phyloP scores from a whole-genome alignment of 2,797 vertebrate genomes.

The Triplophysa bombifrons region DNA sequence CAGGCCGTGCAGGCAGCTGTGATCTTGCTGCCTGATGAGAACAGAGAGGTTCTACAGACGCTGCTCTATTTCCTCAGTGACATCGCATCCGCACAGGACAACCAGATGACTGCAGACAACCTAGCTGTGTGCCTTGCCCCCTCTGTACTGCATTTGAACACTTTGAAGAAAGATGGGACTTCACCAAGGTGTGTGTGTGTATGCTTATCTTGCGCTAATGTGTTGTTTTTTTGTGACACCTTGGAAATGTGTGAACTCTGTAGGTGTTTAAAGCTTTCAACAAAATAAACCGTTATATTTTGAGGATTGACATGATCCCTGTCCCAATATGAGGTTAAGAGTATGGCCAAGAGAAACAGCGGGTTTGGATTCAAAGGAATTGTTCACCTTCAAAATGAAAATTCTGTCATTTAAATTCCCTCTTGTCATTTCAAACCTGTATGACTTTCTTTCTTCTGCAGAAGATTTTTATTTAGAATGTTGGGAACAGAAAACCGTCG shows the following conservation, averaged over 20 bases:
- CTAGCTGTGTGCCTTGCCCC: constrained; percentile 86
- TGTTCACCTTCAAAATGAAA: too few relatives aligned
- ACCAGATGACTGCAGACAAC: constrained; percentile 87
- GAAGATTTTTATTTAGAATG: too few relatives aligned
- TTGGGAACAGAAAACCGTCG: too few relatives aligned
- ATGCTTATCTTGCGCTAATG: not conserved
- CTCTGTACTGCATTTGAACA: constrained; percentile 85
- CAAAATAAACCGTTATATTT: too few relatives aligned
- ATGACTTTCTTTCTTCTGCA: too few relatives aligned
- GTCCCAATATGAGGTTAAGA: not conserved
- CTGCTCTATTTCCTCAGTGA: constrained; percentile 87
- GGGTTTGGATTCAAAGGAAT: too few relatives aligned
- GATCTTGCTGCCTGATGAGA: constrained; percentile 84
- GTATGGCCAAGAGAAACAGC: not conserved
- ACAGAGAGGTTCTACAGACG: constrained; percentile 86
- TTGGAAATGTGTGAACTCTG: not conserved
- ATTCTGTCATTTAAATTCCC: too few relatives aligned
- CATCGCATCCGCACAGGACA: constrained; percentile 81
- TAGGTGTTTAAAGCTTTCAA: not conserved
- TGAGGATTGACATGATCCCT: not conserved
- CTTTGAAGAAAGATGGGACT: constrained; percentile 82
- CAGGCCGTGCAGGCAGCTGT: constrained; percentile 79
- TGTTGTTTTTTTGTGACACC: not conserved
- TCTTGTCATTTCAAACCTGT: too few relatives aligned
- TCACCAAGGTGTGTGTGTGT: constrained; percentile 76